These are phyloP conservation scores for Paelopatides confundens DNA, from an alignment of 53 echinoderm and acorn worm species.

Conservation along the genomic window DNA sequence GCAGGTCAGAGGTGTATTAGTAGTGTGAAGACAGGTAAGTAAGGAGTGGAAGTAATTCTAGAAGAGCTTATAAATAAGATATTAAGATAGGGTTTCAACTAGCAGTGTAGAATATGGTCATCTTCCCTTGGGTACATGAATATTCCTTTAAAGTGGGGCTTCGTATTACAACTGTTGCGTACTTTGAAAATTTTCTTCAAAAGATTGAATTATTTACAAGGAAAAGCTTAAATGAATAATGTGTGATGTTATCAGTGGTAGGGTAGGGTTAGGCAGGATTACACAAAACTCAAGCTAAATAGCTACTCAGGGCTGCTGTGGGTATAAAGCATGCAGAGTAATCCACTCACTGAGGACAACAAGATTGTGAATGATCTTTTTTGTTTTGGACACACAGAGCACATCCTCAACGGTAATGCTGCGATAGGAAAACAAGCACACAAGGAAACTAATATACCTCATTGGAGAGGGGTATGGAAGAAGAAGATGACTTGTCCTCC, in stretches of 20 bases:
- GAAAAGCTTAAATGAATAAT: neutral
- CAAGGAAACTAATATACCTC: constrained; percentile 23
- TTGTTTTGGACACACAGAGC: constrained; percentile 12
- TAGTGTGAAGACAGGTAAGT: too few relatives aligned
- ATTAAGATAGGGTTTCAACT: too few relatives aligned
- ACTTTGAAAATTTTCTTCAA: too few relatives aligned
- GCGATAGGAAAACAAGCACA: neutral
- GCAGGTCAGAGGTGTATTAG: too few relatives aligned
- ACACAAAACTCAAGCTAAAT: neutral
- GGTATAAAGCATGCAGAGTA: neutral
- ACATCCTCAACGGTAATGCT: neutral
- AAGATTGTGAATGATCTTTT: neutral
- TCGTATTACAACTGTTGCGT: too few relatives aligned
- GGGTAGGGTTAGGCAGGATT: neutral
- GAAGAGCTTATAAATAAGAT: too few relatives aligned
- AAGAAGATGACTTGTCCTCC: constrained; percentile 13
- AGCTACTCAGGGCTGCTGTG: neutral
- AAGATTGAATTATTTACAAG: too few relatives aligned
- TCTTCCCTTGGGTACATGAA: too few relatives aligned
- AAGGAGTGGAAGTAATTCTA: too few relatives aligned
- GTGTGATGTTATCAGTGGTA: neutral
- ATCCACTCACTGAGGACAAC: neutral
- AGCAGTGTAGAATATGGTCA: too few relatives aligned
- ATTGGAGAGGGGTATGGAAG: constrained; percentile 10
- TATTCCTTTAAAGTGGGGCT: too few relatives aligned